Evolutionary conservation across 2,113 vertebrate species (phyloP), one percentile per base, ranked within the genome.

Genomic region (Lichenostomus cassidix): DNA sequence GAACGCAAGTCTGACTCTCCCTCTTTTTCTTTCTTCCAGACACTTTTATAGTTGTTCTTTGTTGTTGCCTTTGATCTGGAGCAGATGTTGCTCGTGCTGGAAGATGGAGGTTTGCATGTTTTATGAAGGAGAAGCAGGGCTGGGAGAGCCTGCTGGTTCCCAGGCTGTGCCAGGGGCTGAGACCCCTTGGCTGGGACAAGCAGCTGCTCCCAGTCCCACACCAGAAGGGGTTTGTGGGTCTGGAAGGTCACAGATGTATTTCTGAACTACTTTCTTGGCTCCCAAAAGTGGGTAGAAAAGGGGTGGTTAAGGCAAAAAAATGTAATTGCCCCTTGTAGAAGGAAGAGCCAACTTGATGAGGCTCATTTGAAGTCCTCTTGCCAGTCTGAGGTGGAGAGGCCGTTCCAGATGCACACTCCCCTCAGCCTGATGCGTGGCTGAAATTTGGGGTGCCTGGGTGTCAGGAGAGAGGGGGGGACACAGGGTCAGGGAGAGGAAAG

Each of bases 11-110:
- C 80, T 62, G 80, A 68, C 39, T 92, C 62, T 91, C 46, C 81
- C 60, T 89, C 91, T 58, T 87, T 27, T 59, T 65, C 92, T 92
- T 84, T 83, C 82, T 79, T 84, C 1, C 9, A 92, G 92, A 87
- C 31, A 73, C 84, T 90, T 94, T 94, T 60, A 80, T 69, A 47
- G 87, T 41, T 86, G 75, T 86, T 94, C 92, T 96, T 91, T 92
- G 86, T 92, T 86, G 88, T 82, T 89, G 22, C 37, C 83, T 94
- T 95, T 97, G 94, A 96, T 96, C 94, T 79, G 64, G 85, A 89
- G 92, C 89, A 94, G 95, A 89, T 86, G 83, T 93, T 76, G 62
- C 75, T 91, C 24, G 0, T 92, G 77, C 92, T 78, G 90, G 89
- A 91, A 91, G 89, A 35, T 56, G 64, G 85, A 93, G 77, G 90